These are phyloP conservation scores for Microctonus brassicae DNA, from an alignment of 2,888 invertebrate species.

Conservation along the genomic window DNA sequence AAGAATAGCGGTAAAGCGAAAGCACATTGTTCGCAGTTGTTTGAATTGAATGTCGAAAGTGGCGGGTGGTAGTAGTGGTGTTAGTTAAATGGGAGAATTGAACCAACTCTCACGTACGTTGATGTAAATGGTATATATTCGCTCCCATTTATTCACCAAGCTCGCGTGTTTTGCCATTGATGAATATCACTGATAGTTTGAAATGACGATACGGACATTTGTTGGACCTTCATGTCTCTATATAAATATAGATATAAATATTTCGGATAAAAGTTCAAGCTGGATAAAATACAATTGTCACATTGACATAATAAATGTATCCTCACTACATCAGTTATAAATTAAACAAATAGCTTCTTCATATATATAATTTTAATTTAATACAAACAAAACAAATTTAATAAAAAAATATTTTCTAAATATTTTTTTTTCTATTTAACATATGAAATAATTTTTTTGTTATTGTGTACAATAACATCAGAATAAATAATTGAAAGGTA, in stretches of 20 bases:
- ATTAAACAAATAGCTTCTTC: not conserved
- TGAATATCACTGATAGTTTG: conserved; percentile 28
- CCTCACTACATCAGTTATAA: too few relatives aligned
- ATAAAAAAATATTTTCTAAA: too few relatives aligned
- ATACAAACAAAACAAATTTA: too few relatives aligned
- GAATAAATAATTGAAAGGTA: too few relatives aligned
- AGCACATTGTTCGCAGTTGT: conserved; percentile 14
- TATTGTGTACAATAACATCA: too few relatives aligned
- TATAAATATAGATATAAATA: conserved; percentile 14
- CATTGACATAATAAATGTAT: not conserved
- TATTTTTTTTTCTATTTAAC: too few relatives aligned
- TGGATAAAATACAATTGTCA: not conserved
- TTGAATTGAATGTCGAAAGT: conserved; percentile 16
- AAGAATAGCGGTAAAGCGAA: not conserved
- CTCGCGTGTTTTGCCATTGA: too few relatives aligned
- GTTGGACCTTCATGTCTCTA: not conserved
- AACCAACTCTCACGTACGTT: not conserved
- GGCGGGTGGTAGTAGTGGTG: too few relatives aligned
- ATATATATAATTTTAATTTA: too few relatives aligned
- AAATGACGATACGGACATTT: not conserved
- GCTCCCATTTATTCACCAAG: too few relatives aligned
- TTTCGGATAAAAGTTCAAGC: not conserved
- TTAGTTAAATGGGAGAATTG: conserved; percentile 28
- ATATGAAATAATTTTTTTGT: too few relatives aligned
- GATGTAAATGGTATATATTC: too few relatives aligned